Evolutionary conservation across 2,888 invertebrate species (phyloP).

Genomic region (Amiota minor): DNA sequence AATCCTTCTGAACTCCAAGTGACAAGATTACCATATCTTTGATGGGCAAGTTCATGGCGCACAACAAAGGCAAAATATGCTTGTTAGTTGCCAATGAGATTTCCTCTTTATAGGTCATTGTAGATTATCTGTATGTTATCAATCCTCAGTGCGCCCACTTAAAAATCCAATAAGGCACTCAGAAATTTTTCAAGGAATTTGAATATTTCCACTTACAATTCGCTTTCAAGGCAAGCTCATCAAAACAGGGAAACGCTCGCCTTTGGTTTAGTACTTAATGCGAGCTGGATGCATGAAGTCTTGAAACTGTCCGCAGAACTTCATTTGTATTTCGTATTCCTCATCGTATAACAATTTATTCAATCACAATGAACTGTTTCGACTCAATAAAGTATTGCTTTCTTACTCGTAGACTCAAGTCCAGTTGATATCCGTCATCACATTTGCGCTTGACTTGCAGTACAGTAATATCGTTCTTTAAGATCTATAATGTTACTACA

Average conservation of each 20-base stretch:
- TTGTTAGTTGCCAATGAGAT: conserved; percentile 81
- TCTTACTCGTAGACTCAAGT: conserved; percentile 18
- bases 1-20: conserved; percentile 93
- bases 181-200: conserved; percentile 83
- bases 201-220: conserved; percentile 82
- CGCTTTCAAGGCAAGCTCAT: conserved; percentile 89
- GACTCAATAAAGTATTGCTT: conserved; percentile 59
- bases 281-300: conserved; percentile 85
- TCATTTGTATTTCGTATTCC: conserved; percentile 80
- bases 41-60: conserved; percentile 89
- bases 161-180: conserved; percentile 93
- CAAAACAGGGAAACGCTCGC: conserved; percentile 89
- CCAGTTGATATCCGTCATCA: background rate
- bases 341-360: conserved; percentile 76
- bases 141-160: conserved; percentile 91
- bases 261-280: conserved; percentile 82
- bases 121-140: conserved; percentile 85
- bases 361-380: conserved; percentile 82
- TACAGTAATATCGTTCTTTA: conserved; percentile 76
- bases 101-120: conserved; percentile 83
- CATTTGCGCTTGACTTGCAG: conserved; percentile 51
- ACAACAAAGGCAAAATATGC: conserved; percentile 84
- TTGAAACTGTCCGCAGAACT: conserved; percentile 82
- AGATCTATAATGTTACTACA: conserved; percentile 80
- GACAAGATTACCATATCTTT: conserved; percentile 78